These are phyloP conservation scores for Alviniconcha strummeri DNA, from an alignment of 2,888 invertebrate genomes.

Conservation along the genomic window DNA sequence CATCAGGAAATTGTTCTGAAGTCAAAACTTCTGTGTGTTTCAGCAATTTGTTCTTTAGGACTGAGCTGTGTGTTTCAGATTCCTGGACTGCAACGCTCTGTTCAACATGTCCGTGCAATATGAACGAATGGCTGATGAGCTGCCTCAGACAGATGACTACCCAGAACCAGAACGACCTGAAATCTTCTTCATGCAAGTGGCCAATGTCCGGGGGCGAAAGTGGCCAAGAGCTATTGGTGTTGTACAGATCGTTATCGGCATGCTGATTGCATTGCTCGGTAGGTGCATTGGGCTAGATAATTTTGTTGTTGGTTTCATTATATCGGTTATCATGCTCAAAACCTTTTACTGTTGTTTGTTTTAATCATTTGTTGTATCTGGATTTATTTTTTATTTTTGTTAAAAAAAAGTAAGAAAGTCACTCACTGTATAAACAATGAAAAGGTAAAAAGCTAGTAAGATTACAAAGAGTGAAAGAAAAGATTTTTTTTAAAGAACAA, in stretches of 20 bases:
- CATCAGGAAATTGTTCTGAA: too few species aligned
- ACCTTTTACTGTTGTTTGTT: background rate
- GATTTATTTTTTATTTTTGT: background rate
- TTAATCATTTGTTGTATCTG: background rate
- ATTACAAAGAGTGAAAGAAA: too few species aligned
- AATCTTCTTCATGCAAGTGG: constrained; percentile 6
- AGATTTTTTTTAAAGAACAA: too few species aligned
- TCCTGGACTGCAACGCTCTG: too few species aligned
- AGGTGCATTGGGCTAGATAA: background rate
- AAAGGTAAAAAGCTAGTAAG: too few species aligned
- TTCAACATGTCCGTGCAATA: constrained; percentile 36
- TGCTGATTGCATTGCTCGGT: constrained; percentile 51
- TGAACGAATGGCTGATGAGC: constrained; percentile 29
- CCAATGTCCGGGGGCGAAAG: constrained; percentile 10
- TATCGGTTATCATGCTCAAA: background rate
- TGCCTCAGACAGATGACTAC: background rate
- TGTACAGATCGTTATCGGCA: constrained; percentile 49
- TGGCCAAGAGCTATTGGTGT: constrained; percentile 55
- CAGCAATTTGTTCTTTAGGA: too few species aligned
- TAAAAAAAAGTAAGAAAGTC: background rate
- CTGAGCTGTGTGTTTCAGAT: too few species aligned
- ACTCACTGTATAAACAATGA: too few species aligned
- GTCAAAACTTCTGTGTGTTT: too few species aligned
- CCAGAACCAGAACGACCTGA: constrained; percentile 11
- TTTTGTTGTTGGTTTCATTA: background rate